Percentiles rank a stretch among this genome's conserved stretches.
These are phyloP conservation scores for Lordiphosa andalusiaca DNA, from an alignment of 2,888 invertebrate genomes.

Conservation along the genomic window DNA sequence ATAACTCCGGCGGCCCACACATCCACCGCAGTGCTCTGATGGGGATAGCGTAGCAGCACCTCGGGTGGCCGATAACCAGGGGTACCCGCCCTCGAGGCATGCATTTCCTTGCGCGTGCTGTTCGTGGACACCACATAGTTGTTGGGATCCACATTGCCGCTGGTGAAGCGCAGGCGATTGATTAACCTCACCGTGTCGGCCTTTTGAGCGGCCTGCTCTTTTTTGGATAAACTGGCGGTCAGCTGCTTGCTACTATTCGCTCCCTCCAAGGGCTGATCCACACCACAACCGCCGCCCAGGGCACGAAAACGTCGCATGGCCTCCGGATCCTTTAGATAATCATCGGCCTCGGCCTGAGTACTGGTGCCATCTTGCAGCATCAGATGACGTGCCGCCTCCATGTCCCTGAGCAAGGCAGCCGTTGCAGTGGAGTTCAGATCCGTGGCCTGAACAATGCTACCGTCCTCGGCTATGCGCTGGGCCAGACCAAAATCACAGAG, in stretches of 20 bases:
- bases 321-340: conserved; percentile 27
- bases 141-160: conserved; percentile 83
- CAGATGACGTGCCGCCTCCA: conserved; percentile 35
- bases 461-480: conserved; percentile 81
- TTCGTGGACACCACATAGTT: conserved; percentile 84
- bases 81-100: conserved; percentile 92
- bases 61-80: conserved; percentile 95
- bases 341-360: conserved; percentile 46
- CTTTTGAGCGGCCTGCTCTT: conserved; percentile 69
- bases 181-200: conserved; percentile 66
- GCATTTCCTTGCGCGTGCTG: conserved; percentile 84
- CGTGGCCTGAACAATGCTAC: conserved; percentile 36
- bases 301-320: conserved; percentile 30
- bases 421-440: conserved; percentile 36
- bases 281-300: conserved; percentile 31
- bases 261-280: conserved; percentile 10
- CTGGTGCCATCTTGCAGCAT: conserved; percentile 50
- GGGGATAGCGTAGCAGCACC: conserved; percentile 87
- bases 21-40: conserved; percentile 92
- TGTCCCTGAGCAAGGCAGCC: conserved; percentile 24
- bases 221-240: conserved; percentile 81
- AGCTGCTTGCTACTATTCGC: conserved; percentile 1
- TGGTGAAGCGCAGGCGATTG: conserved; percentile 79
- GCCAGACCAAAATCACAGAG: conserved; percentile 95
- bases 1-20: conserved; percentile 95